These are phyloP conservation scores for Paramormyrops hopkinsi DNA, from an alignment of 2,797 vertebrate genomes.

Conservation along the genomic window DNA sequence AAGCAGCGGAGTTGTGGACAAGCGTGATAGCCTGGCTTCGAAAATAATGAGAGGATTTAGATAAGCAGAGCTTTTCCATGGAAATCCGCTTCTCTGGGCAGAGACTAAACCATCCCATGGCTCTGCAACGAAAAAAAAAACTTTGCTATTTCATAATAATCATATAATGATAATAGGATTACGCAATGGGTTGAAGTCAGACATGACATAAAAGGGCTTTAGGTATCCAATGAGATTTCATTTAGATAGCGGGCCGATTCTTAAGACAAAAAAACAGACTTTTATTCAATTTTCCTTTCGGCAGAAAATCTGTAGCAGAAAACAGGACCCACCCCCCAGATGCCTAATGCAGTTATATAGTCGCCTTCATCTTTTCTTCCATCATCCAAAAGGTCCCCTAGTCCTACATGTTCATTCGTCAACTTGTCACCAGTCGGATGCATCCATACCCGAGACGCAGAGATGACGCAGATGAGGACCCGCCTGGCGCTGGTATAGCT, in stretches of 20 bases:
- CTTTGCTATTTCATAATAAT: constrained; percentile 23
- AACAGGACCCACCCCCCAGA: constrained; percentile 25
- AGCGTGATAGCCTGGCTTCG: neutral
- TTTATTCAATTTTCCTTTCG: constrained; percentile 40
- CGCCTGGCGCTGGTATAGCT: neutral
- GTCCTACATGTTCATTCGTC: constrained; percentile 22
- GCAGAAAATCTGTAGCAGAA: constrained; percentile 35
- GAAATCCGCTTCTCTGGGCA: neutral
- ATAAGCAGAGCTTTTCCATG: neutral
- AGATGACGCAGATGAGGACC: neutral
- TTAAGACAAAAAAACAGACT: constrained; percentile 27
- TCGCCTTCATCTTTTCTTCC: constrained; percentile 24
- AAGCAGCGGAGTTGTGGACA: neutral
- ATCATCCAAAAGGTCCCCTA: constrained; percentile 37
- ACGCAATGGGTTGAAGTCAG: constrained; percentile 26
- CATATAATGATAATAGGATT: constrained; percentile 29
- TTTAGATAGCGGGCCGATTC: constrained; percentile 34
- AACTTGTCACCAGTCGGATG: constrained; percentile 35
- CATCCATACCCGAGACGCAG: neutral
- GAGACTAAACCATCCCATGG: neutral
- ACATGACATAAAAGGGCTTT: constrained; percentile 26
- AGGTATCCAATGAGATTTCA: constrained; percentile 33
- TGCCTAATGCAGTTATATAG: constrained; percentile 41
- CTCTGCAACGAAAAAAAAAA: neutral
- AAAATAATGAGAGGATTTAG: constrained; percentile 11